Conservation (phyloP, 2,113 vertebrate genomes). For the Mellivora capensis region DNA sequence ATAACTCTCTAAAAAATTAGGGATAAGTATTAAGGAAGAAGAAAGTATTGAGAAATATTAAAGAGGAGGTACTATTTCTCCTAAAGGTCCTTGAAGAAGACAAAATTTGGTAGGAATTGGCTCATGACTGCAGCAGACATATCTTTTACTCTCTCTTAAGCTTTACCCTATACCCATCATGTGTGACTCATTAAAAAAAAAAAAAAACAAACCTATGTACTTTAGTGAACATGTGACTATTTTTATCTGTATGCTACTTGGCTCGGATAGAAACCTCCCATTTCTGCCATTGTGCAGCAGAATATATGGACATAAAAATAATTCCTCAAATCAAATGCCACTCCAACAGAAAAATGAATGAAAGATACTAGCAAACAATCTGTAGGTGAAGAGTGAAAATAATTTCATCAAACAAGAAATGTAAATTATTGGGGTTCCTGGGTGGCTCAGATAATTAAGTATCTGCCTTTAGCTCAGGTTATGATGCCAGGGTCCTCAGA, state of each 20-base stretch:
- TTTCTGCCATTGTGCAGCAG: neutral
- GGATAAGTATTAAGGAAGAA: neutral
- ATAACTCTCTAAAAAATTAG: neutral
- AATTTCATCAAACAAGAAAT: neutral
- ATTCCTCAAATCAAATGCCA: neutral
- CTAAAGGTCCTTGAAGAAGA: neutral
- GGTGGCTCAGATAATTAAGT: neutral
- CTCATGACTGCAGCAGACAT: neutral
- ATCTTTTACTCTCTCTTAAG: neutral
- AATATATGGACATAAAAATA: neutral
- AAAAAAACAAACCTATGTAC: neutral
- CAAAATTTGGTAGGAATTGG: neutral
- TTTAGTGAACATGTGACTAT: neutral
- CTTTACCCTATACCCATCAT: neutral
- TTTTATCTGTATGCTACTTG: neutral
- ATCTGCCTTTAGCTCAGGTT: neutral
- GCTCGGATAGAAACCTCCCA: neutral
- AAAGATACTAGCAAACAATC: neutral
- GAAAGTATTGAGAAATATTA: neutral
- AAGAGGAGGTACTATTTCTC: neutral
- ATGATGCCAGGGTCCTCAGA: neutral
- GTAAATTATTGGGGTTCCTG: neutral
- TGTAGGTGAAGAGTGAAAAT: neutral
- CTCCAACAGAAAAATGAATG: neutral
- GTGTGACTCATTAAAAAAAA: neutral